Percentiles rank a stretch among this genome's conserved stretches.
These are phyloP conservation scores for Fregetta grallaria DNA, from an alignment of 2,113 vertebrate species.

Conservation along the genomic window DNA sequence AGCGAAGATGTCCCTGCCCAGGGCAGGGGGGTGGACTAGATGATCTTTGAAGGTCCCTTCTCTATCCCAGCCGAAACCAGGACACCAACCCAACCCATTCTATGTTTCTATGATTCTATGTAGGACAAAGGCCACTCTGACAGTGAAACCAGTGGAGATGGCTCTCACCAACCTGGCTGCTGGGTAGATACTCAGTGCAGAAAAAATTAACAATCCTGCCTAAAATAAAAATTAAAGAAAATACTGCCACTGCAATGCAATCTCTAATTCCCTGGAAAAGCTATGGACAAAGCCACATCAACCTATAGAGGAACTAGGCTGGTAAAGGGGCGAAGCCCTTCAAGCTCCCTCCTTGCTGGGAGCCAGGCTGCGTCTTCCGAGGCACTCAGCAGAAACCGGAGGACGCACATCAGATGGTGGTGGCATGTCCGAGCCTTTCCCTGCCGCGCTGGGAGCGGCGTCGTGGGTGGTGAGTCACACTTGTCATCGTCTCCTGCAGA, in stretches of 20 bases:
- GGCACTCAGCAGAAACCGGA: neutral
- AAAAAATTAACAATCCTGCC: neutral
- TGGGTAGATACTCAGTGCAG: neutral
- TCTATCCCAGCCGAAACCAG: too few species aligned
- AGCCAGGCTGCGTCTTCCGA: neutral
- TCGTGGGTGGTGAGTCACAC: rapidly evolving
- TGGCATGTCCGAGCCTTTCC: neutral
- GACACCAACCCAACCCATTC: neutral
- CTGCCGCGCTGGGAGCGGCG: rapidly evolving
- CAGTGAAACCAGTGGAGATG: neutral
- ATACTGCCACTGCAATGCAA: neutral
- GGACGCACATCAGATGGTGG: rapidly evolving
- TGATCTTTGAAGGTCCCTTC: neutral
- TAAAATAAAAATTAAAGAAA: neutral
- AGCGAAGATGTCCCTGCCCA: neutral
- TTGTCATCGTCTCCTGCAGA: neutral
- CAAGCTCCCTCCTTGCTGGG: neutral
- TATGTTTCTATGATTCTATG: neutral
- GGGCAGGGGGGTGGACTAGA: neutral
- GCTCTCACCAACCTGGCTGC: neutral
- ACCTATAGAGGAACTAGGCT: neutral
- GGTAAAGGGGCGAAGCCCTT: neutral
- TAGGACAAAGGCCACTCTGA: neutral
- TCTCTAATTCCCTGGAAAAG: neutral
- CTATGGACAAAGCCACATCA: neutral